A percentile compares a stretch with the other conserved stretches of the same genome.
phyloP scores from a whole-genome alignment of 2,888 invertebrate genomes.

The Catocala nupta region DNA sequence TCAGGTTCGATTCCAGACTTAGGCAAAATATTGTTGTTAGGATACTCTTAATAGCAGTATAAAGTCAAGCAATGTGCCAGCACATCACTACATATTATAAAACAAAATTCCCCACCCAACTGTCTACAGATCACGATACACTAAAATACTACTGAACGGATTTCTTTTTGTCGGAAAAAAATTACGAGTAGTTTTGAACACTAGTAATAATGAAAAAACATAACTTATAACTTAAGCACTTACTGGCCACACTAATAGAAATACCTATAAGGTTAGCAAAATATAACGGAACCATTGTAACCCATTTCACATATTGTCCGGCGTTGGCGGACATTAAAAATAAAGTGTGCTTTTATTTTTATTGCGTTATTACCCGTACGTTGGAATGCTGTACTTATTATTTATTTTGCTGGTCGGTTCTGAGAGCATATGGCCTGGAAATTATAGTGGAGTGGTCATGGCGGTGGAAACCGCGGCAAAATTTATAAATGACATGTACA shows the following conservation, averaged over 20 bases:
- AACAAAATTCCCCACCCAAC: too few species aligned
- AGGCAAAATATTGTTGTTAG: too few species aligned
- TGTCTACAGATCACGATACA: too few species aligned
- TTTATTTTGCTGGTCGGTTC: conserved; percentile 35
- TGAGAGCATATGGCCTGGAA: conserved; percentile 24
- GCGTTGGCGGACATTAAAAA: conserved; percentile 47
- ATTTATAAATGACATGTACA: conserved; percentile 2
- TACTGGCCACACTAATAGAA: conserved; percentile 10
- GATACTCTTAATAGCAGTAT: too few species aligned
- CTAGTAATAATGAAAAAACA: too few species aligned
- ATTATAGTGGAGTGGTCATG: conserved; percentile 22
- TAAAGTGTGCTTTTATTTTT: conserved; percentile 50
- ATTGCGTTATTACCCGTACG: conserved; percentile 42
- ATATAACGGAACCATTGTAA: conserved; percentile 23
- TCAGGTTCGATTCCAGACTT: too few species aligned
- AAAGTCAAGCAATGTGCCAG: too few species aligned
- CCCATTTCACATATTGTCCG: conserved; percentile 31
- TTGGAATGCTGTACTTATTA: conserved; percentile 38
- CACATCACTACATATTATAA: too few species aligned
- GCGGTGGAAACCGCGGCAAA: neutral
- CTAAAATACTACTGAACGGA: too few species aligned
- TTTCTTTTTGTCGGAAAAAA: too few species aligned
- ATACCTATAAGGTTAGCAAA: conserved; percentile 22
- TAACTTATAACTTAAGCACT: too few species aligned
- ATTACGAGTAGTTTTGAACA: too few species aligned